phyloP scores from a whole-genome alignment of 1,140 invertebrate genomes.

The Laupala kohalensis region DNA sequence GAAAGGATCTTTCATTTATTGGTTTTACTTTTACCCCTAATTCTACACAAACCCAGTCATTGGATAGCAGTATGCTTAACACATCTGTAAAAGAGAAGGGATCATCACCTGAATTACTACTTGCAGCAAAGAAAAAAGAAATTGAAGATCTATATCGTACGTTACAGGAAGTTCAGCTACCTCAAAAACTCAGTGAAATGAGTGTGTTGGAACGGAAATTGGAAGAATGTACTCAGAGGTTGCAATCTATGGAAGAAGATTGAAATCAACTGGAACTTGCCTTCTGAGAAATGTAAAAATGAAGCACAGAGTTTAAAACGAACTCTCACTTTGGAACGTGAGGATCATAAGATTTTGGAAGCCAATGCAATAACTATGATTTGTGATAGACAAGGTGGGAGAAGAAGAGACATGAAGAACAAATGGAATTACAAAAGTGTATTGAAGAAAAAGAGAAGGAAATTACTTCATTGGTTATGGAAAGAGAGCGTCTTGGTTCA shows the following conservation, averaged over 20 bases:
- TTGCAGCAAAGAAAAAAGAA: conserved; percentile 29
- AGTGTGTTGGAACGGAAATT: conserved; percentile 30
- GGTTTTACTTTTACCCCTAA: conserved; percentile 49
- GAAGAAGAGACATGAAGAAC: conserved; percentile 39
- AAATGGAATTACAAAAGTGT: conserved; percentile 30
- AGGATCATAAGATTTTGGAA: conserved; percentile 39
- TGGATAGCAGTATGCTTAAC: too few relatives aligned
- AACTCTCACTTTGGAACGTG: conserved; percentile 35
- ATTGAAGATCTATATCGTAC: conserved; percentile 39
- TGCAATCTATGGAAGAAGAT: conserved; percentile 32
- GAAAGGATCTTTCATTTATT: conserved; percentile 62
- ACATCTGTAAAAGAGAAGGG: conserved; percentile 29
- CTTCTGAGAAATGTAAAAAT: conserved; percentile 21
- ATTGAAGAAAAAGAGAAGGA: too few relatives aligned
- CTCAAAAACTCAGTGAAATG: conserved; percentile 25
- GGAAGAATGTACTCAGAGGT: conserved; percentile 31
- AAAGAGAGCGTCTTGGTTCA: too few relatives aligned
- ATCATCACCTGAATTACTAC: background rate
- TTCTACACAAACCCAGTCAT: background rate
- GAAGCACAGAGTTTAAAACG: conserved; percentile 25
- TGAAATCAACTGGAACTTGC: conserved; percentile 37
- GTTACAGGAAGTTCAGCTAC: conserved; percentile 32
- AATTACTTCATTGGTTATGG: too few relatives aligned
- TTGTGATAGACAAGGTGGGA: too few relatives aligned
- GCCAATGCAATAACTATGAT: conserved; percentile 40